These are phyloP conservation scores for Rhinolophus sinicus DNA, from an alignment of 2,113 vertebrate species.

Conservation along the genomic window DNA sequence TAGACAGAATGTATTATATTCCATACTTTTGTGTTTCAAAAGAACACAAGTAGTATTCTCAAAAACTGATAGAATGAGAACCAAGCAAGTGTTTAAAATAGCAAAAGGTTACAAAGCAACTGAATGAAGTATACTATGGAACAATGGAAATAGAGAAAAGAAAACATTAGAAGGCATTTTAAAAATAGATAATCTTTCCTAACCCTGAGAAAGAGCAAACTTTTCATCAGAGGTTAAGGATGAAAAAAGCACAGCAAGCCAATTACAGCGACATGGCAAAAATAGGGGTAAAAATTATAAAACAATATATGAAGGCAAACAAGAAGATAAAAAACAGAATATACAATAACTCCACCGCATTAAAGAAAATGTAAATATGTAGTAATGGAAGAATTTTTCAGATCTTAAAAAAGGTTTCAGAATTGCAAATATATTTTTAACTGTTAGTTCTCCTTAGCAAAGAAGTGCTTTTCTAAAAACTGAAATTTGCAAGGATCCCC, in stretches of 20 bases:
- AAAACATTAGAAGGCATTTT: neutral
- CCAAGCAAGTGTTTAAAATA: slow-evolving; percentile 20
- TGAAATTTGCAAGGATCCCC: neutral
- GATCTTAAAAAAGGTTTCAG: neutral
- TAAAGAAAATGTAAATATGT: slow-evolving; percentile 20
- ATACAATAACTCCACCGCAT: neutral
- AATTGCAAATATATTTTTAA: slow-evolving; percentile 36
- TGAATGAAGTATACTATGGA: neutral
- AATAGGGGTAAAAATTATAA: neutral
- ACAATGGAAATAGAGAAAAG: slow-evolving; percentile 5
- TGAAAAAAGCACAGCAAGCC: neutral
- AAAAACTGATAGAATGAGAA: neutral
- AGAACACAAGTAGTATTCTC: slow-evolving; percentile 50
- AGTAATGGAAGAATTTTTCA: neutral
- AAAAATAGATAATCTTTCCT: neutral
- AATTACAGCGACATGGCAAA: neutral
- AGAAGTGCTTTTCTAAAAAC: slow-evolving; percentile 9
- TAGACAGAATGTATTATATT: neutral
- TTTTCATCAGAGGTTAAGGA: neutral
- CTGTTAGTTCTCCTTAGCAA: slow-evolving; percentile 21
- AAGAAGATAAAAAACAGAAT: neutral
- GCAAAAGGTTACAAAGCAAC: neutral
- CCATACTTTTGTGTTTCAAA: slow-evolving; percentile 11
- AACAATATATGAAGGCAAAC: neutral
- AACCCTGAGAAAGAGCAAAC: slow-evolving; percentile 20